A percentile compares a stretch with the other conserved stretches of the same genome.
Conservation (phyloP, 2,888 invertebrate genomes). For the Machimus atricapillus region DNA sequence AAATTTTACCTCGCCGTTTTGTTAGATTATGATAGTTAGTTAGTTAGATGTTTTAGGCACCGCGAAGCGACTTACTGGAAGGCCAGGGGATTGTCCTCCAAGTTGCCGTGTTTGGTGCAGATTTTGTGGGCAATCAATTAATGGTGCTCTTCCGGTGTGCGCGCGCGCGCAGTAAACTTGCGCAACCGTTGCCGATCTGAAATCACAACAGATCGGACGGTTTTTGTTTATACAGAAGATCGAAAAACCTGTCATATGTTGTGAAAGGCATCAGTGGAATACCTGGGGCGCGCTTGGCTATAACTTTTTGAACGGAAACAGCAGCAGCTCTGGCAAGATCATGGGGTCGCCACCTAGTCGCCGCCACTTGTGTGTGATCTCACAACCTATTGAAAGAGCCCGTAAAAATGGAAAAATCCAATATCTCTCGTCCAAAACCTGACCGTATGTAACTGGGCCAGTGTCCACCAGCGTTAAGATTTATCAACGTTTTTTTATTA, state of each 20-base stretch:
- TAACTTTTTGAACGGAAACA: constrained; percentile 18
- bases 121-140: neutral
- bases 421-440: neutral
- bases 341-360: neutral
- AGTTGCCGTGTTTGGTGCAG: neutral
- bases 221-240: neutral
- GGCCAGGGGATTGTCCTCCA: neutral
- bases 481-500: neutral
- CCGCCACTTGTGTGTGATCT: constrained; percentile 10
- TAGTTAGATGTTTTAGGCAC: neutral
- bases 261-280: constrained; percentile 19
- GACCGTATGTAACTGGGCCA: constrained; percentile 26
- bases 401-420: neutral
- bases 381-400: neutral
- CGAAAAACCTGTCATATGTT: constrained; percentile 22
- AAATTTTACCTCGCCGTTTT: neutral
- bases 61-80: neutral
- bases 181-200: neutral
- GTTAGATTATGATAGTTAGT: neutral
- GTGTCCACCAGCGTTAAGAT: neutral
- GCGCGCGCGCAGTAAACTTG: neutral
- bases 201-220: neutral
- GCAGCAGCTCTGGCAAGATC: neutral
- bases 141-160: constrained; percentile 11
- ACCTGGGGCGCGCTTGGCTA: neutral